These are phyloP conservation scores for Lepus europaeus DNA, from an alignment of 2,113 vertebrate genomes.

Conservation along the genomic window DNA sequence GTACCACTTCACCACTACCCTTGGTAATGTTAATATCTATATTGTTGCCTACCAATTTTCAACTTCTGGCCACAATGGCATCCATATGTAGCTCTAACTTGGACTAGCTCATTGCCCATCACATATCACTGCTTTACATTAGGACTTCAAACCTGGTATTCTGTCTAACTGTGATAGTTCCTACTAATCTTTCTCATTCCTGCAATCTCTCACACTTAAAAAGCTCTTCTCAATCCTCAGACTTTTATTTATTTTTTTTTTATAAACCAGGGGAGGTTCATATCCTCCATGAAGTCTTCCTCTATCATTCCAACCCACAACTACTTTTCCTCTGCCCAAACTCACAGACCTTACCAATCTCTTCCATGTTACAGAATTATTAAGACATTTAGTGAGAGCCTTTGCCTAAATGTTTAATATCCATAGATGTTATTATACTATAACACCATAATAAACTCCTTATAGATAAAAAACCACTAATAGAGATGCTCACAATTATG, in stretches of 20 bases:
- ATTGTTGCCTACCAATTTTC: background rate
- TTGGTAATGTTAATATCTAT: background rate
- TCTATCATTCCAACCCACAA: background rate
- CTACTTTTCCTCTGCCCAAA: background rate
- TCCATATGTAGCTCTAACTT: background rate
- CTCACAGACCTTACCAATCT: background rate
- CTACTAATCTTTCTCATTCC: background rate
- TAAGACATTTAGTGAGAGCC: background rate
- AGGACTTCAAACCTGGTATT: background rate
- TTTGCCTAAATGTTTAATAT: background rate
- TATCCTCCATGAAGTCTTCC: background rate
- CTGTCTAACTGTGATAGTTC: constrained; percentile 8
- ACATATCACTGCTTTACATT: background rate
- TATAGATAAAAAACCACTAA: background rate
- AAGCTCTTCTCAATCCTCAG: background rate
- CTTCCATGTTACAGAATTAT: background rate
- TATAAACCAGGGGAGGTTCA: background rate
- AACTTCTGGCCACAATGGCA: background rate
- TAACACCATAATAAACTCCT: background rate
- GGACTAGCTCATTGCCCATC: background rate
- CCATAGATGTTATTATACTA: background rate
- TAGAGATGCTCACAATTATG: background rate
- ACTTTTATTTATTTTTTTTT: background rate
- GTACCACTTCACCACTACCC: background rate
- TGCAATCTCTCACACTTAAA: constrained; percentile 21